A percentile compares a stretch with the other conserved stretches of the same genome.
These are phyloP conservation scores for Prenolepis imparis DNA, from an alignment of 2,888 invertebrate genomes.

Conservation along the genomic window DNA sequence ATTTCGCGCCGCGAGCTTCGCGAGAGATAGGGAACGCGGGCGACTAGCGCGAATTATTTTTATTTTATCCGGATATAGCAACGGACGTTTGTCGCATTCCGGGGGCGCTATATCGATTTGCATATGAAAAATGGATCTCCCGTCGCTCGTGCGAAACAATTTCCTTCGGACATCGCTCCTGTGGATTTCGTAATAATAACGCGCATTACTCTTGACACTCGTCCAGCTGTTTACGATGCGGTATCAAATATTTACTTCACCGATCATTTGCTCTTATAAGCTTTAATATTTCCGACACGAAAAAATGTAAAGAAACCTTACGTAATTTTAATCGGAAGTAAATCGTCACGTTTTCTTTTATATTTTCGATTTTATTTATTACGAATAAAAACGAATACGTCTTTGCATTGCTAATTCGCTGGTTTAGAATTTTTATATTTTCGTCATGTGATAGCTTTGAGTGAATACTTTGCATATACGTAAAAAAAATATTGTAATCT, in stretches of 20 bases:
- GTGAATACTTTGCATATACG: slow-evolving; percentile 28
- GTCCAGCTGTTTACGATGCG: slow-evolving; percentile 20
- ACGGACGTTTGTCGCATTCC: slow-evolving; percentile 42
- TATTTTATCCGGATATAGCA: slow-evolving; percentile 27
- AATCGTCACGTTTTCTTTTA: background rate
- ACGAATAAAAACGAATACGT: background rate
- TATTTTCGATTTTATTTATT: slow-evolving; percentile 25
- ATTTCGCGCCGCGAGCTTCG: slow-evolving; percentile 8
- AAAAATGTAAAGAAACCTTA: background rate
- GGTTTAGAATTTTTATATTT: slow-evolving; percentile 18
- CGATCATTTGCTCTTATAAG: slow-evolving; percentile 28
- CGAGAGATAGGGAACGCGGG: slow-evolving; percentile 32
- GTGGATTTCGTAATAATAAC: slow-evolving; percentile 40
- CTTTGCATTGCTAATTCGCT: slow-evolving; percentile 8
- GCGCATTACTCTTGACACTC: slow-evolving; percentile 31
- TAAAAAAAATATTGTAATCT: slow-evolving; percentile 18
- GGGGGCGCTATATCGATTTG: slow-evolving; percentile 42
- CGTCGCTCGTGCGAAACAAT: slow-evolving; percentile 39
- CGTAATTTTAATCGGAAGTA: background rate
- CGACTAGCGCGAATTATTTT: slow-evolving; percentile 36
- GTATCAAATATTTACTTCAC: slow-evolving; percentile 29
- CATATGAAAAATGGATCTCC: slow-evolving; percentile 42
- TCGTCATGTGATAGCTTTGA: background rate
- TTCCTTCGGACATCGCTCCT: slow-evolving; percentile 34
- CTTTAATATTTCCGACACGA: slow-evolving; percentile 25